phyloP scores from a whole-genome alignment of 2,797 vertebrate genomes.

The Coilia nasus region DNA sequence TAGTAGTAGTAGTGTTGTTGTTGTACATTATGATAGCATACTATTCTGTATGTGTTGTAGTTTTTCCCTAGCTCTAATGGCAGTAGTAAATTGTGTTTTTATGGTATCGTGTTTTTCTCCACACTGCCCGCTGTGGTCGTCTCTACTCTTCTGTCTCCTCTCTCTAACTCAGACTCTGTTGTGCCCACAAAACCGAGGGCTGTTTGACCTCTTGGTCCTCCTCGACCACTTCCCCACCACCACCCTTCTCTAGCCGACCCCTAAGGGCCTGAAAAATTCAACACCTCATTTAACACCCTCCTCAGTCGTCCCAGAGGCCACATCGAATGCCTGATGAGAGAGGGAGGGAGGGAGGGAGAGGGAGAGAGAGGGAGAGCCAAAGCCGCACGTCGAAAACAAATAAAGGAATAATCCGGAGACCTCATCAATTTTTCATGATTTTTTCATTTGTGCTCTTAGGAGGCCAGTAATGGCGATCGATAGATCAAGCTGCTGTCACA shows the following conservation, averaged over 20 bases:
- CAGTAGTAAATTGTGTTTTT: not conserved
- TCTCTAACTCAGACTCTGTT: not conserved
- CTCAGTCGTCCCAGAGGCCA: constrained; percentile 58
- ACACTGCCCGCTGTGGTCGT: not conserved
- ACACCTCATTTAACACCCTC: constrained; percentile 80
- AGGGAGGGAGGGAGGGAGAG: constrained; percentile 51
- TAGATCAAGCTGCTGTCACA: constrained; percentile 84
- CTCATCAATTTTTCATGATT: constrained; percentile 89
- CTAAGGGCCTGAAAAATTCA: constrained; percentile 69
- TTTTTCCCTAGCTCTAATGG: not conserved
- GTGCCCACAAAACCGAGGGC: constrained; percentile 32
- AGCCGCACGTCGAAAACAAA: constrained; percentile 46
- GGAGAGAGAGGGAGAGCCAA: constrained; percentile 37
- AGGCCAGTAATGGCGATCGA: constrained; percentile 79
- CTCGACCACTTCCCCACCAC: constrained; percentile 16
- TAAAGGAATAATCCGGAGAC: constrained; percentile 77
- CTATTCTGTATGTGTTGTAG: not conserved
- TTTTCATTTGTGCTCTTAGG: constrained; percentile 81
- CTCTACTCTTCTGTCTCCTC: constrained; percentile 21
- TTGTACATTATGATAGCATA: no score
- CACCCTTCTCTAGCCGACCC: constrained; percentile 27
- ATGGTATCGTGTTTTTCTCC: not conserved
- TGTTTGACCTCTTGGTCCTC: constrained; percentile 4
- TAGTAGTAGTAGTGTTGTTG: no score
- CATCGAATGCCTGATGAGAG: constrained; percentile 40